Conservation (phyloP, 2,797 vertebrate genomes). For the Champsocephalus esox region DNA sequence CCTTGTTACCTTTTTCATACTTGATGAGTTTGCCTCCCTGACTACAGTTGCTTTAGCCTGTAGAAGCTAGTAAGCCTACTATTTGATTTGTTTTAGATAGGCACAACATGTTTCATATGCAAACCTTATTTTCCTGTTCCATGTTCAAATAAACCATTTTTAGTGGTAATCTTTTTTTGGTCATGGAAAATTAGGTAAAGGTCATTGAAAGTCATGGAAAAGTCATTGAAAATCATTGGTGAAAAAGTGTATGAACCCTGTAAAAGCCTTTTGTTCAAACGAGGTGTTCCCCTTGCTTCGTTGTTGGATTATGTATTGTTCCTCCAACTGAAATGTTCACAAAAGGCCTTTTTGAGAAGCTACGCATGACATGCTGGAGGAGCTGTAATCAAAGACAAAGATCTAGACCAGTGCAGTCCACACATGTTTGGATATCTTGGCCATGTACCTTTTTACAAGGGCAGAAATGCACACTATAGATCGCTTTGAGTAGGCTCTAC, state of each 20-base stretch:
- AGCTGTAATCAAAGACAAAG: slow-evolving; percentile 28
- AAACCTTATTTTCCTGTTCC: too few relatives aligned
- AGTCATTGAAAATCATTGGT: too few relatives aligned
- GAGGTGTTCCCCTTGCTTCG: slow-evolving; percentile 20
- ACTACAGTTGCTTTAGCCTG: too few relatives aligned
- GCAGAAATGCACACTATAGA: neutral
- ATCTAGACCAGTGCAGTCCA: slow-evolving; percentile 18
- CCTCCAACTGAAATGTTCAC: slow-evolving; percentile 11
- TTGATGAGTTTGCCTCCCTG: too few relatives aligned
- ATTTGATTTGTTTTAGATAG: too few relatives aligned
- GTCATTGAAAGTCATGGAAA: too few relatives aligned
- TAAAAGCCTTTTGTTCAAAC: slow-evolving; percentile 52
- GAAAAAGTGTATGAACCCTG: neutral
- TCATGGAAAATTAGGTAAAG: too few relatives aligned
- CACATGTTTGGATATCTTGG: neutral
- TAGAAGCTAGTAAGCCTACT: too few relatives aligned
- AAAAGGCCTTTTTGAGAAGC: slow-evolving; percentile 41
- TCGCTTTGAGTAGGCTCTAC: neutral
- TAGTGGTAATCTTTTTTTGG: too few relatives aligned
- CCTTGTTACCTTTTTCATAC: too few relatives aligned
- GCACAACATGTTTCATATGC: too few relatives aligned
- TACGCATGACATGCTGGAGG: neutral
- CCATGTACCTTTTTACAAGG: neutral
- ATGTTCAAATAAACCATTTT: too few relatives aligned
- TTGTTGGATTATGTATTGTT: slow-evolving; percentile 35